phyloP scores from a whole-genome alignment of 2,888 invertebrate genomes.

The Neoscelio sp. region DNA sequence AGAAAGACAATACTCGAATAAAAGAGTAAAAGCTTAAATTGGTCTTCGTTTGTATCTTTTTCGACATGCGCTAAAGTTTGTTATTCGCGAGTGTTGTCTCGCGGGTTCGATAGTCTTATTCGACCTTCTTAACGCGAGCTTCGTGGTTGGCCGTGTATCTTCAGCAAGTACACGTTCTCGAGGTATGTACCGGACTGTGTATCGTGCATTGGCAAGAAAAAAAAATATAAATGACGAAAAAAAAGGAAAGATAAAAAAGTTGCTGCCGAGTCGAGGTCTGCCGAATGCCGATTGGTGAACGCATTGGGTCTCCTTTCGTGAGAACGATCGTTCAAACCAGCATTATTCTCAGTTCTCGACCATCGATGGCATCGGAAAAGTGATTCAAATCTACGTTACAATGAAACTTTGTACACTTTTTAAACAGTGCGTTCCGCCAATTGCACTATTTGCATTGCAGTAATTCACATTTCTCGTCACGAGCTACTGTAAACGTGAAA shows the following conservation, averaged over 20 bases:
- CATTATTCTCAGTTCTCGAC: slow-evolving; percentile 42
- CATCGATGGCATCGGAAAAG: slow-evolving; percentile 30
- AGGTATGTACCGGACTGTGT: slow-evolving; percentile 22
- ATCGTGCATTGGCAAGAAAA: slow-evolving; percentile 44
- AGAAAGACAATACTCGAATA: too few species aligned
- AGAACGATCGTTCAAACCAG: slow-evolving; percentile 39
- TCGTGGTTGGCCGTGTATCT: slow-evolving; percentile 16
- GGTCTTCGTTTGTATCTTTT: too few species aligned
- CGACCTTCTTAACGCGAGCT: slow-evolving; percentile 8
- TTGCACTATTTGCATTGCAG: neutral
- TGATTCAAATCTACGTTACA: slow-evolving; percentile 1
- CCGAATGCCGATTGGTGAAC: slow-evolving; percentile 58
- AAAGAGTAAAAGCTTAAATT: too few species aligned
- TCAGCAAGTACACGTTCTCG: slow-evolving; percentile 18
- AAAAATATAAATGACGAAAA: slow-evolving; percentile 54
- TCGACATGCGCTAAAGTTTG: too few species aligned
- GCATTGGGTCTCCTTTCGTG: slow-evolving; percentile 40
- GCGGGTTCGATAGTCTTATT: neutral
- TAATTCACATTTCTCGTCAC: too few species aligned
- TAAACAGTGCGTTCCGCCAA: neutral
- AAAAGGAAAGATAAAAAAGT: slow-evolving; percentile 34
- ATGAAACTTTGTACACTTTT: slow-evolving; percentile 3
- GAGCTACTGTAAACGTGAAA: too few species aligned
- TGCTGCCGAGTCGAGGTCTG: slow-evolving; percentile 43
- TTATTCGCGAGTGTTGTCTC: neutral